Conservation (phyloP, 1,140 invertebrate genomes). For the Anastrepha ludens region DNA sequence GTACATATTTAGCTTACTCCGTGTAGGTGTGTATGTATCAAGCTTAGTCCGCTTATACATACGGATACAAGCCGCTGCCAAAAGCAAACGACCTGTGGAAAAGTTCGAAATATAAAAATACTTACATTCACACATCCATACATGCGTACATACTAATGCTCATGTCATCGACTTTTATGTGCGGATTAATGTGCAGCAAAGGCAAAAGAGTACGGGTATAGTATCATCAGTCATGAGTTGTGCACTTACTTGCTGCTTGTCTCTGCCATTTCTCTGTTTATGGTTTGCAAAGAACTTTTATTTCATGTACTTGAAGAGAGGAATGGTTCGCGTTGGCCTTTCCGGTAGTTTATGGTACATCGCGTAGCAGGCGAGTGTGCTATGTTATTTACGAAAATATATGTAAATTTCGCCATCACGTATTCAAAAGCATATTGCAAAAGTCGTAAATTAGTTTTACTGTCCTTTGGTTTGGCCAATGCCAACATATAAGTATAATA, state of each 20-base stretch:
- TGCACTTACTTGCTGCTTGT: neutral
- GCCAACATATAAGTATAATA: too few species aligned
- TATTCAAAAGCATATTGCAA: neutral
- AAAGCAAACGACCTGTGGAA: neutral
- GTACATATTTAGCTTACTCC: too few species aligned
- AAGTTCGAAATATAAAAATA: too few species aligned
- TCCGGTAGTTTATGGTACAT: neutral
- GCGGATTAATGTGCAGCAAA: neutral
- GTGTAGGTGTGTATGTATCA: too few species aligned
- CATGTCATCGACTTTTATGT: slow-evolving; percentile 1
- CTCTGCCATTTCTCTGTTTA: neutral
- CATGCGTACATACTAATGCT: neutral
- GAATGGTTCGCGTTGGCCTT: slow-evolving; percentile 3
- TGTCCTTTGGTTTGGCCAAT: too few species aligned
- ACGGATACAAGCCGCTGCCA: neutral
- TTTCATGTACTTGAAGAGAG: neutral
- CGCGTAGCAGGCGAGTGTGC: too few species aligned
- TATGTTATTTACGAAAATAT: too few species aligned
- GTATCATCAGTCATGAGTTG: neutral
- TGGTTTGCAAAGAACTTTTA: neutral
- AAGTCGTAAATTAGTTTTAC: neutral
- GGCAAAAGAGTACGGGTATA: neutral
- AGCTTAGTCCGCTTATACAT: neutral
- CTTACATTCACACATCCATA: neutral
- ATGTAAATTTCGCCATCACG: neutral